Percentiles rank a stretch among this genome's conserved stretches.
These are phyloP conservation scores for Aythya baeri DNA, from an alignment of 2,113 vertebrate genomes.

Conservation along the genomic window DNA sequence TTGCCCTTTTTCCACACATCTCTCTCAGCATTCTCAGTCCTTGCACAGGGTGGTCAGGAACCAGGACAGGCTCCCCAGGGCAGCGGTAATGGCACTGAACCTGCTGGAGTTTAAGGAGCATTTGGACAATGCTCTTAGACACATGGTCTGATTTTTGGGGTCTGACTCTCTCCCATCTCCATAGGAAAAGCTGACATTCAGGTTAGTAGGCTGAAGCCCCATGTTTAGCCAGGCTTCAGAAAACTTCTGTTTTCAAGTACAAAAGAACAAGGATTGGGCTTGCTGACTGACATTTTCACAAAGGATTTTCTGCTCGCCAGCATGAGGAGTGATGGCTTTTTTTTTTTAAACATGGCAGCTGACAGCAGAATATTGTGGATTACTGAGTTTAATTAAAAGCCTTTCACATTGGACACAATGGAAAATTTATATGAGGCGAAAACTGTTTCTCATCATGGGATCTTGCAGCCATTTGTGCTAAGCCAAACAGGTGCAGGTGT, in stretches of 20 bases:
- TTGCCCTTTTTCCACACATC: neutral
- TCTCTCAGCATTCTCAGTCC: neutral
- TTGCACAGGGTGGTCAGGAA: neutral
- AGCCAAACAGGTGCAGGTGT: neutral
- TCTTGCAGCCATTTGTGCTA: neutral
- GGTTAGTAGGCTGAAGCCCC: neutral
- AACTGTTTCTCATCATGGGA: neutral
- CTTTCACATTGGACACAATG: constrained; percentile 2
- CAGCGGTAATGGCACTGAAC: neutral
- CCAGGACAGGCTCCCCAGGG: neutral
- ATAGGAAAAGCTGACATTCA: neutral
- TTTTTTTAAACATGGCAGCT: neutral
- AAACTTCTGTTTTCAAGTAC: neutral
- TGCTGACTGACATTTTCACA: neutral
- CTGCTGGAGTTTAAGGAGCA: neutral
- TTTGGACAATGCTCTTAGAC: neutral
- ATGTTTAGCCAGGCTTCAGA: neutral
- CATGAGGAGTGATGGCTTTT: neutral
- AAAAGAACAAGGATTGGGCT: neutral
- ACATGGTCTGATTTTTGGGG: neutral
- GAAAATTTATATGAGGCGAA: constrained; percentile 8
- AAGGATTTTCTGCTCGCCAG: neutral
- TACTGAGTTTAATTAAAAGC: constrained; percentile 32
- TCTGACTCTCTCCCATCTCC: neutral
- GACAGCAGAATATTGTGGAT: constrained; percentile 4